Evolutionary conservation across 2,113 vertebrate species (phyloP).

Genomic region (Thamnaconus septentrionalis): DNA sequence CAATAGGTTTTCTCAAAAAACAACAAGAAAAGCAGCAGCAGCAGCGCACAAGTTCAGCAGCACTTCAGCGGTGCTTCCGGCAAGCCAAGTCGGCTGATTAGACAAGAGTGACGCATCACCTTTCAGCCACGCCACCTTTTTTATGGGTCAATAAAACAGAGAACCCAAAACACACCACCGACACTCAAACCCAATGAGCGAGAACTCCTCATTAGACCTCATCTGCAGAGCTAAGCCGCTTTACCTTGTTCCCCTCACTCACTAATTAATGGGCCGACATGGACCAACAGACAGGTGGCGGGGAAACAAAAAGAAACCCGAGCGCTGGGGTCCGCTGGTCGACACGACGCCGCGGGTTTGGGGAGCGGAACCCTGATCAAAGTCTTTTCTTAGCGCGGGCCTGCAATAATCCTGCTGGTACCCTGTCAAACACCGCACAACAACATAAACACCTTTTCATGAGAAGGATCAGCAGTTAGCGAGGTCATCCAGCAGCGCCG

Average conservation of each 20-base stretch:
- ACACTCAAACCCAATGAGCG: conserved; percentile 1
- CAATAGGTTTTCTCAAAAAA: too few relatives aligned
- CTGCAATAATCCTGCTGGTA: conserved; percentile 71
- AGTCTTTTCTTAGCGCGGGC: conserved; percentile 57
- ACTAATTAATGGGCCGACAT: conserved; percentile 27
- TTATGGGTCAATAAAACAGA: conserved; percentile 45
- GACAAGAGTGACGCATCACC: too few relatives aligned
- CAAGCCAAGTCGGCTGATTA: too few relatives aligned
- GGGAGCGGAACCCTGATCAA: conserved; percentile 71
- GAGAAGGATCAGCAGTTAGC: conserved; percentile 41
- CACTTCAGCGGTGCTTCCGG: too few relatives aligned
- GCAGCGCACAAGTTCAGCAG: too few relatives aligned
- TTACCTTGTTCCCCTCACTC: conserved; percentile 12
- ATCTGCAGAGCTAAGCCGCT: conserved; percentile 31
- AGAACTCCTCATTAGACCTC: conserved; percentile 36
- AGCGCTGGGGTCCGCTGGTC: conserved; percentile 28
- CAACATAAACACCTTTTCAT: conserved; percentile 65
- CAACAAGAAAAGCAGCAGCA: too few relatives aligned
- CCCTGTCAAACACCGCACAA: conserved; percentile 59
- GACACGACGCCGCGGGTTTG: conserved; percentile 43
- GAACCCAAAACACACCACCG: conserved; percentile 5
- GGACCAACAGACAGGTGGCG: conserved; percentile 33
- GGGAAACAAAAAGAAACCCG: conserved; percentile 32
- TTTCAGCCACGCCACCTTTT: conserved; percentile 34
- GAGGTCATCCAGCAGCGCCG: conserved; percentile 58